phyloP scores from a whole-genome alignment of 1,140 invertebrate species.

The Macrosteles quadrilineatus region DNA sequence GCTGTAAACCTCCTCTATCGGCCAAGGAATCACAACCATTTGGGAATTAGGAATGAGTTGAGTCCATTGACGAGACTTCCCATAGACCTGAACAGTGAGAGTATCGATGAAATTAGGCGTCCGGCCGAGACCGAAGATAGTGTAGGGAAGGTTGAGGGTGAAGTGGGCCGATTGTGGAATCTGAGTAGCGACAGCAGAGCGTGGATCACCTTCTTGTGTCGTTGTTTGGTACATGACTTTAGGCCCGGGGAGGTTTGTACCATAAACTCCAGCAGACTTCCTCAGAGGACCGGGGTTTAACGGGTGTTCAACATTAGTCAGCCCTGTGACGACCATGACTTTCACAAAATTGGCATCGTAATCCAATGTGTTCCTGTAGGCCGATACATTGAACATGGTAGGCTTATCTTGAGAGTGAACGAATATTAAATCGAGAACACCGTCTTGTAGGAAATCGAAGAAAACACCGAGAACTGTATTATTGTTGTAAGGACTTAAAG shows the following conservation, averaged over 20 bases:
- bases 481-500: constrained; percentile 65
- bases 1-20: constrained; percentile 68
- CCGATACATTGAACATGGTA: constrained; percentile 56
- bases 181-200: constrained; percentile 79
- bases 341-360: constrained; percentile 96
- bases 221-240: constrained; percentile 84
- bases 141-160: constrained; percentile 90
- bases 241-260: constrained; percentile 87
- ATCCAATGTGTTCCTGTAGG: constrained; percentile 84
- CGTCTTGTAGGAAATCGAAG: constrained; percentile 91
- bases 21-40: constrained; percentile 92
- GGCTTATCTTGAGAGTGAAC: constrained; percentile 59
- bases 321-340: constrained; percentile 87
- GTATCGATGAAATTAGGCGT: constrained; percentile 97
- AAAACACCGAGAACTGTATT: constrained; percentile 82
- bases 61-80: constrained; percentile 70
- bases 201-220: constrained; percentile 74
- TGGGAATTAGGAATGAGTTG: constrained; percentile 98
- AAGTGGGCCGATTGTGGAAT: constrained; percentile 91
- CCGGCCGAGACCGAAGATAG: constrained; percentile 91
- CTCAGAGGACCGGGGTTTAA: constrained; percentile 65
- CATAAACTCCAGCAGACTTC: constrained; percentile 75
- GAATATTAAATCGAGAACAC: constrained; percentile 78
- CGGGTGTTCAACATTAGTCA: constrained; percentile 69
- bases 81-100: constrained; percentile 78